These are phyloP conservation scores for Neria commutata DNA, from an alignment of 2,888 invertebrate species.

Conservation along the genomic window DNA sequence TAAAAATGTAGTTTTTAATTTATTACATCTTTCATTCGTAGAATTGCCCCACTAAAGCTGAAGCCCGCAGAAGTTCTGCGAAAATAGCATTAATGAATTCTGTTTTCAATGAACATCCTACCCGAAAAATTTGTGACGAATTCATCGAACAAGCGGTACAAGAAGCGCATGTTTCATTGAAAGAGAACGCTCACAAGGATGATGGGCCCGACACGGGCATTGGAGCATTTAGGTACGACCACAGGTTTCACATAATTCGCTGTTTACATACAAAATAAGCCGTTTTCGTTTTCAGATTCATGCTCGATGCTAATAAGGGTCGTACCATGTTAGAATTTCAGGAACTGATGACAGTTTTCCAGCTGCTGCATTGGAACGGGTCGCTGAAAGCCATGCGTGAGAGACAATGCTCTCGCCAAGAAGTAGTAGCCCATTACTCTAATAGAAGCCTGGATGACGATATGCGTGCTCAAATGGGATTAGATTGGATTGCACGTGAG, in stretches of 20 bases:
- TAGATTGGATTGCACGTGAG: conserved; percentile 90
- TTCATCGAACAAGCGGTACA: conserved; percentile 93
- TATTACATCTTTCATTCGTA: too few relatives aligned
- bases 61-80: conserved; percentile 90
- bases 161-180: conserved; percentile 88
- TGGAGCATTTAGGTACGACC: conserved; percentile 69
- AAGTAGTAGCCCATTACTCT: conserved; percentile 91
- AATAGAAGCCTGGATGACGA: conserved; percentile 91
- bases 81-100: conserved; percentile 97
- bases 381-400: conserved; percentile 94
- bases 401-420: conserved; percentile 91
- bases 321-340: conserved; percentile 96
- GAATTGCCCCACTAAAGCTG: conserved; percentile 94
- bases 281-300: conserved; percentile 65
- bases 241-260: neutral
- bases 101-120: conserved; percentile 95
- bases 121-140: conserved; percentile 88
- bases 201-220: conserved; percentile 75
- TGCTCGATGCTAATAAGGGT: conserved; percentile 82
- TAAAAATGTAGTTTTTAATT: too few relatives aligned
- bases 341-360: conserved; percentile 97
- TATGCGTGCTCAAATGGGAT: conserved; percentile 95
- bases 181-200: conserved; percentile 68
- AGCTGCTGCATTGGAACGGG: conserved; percentile 96
- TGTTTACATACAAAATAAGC: conserved; percentile 1